Percentiles rank a stretch among this genome's conserved stretches.
Evolutionary conservation across 2,888 invertebrate genomes (phyloP).

Genomic region (Aspidapion aeneum): DNA sequence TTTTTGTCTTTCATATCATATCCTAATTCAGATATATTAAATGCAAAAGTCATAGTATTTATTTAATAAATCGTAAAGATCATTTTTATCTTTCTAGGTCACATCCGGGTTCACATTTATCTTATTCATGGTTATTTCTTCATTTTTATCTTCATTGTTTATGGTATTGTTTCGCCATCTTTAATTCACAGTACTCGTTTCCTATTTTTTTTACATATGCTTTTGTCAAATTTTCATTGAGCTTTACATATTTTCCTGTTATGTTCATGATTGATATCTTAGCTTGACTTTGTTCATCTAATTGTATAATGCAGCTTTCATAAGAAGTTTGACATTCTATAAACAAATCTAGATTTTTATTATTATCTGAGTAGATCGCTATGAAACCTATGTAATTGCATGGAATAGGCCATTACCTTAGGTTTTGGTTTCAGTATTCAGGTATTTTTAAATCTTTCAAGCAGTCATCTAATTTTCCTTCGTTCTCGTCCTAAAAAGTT

Average conservation of each 20-base stretch:
- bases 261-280: constrained; percentile 8
- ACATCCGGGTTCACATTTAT: neutral
- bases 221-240: neutral
- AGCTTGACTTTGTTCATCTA: constrained; percentile 8
- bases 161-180: neutral
- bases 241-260: neutral
- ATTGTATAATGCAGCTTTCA: neutral
- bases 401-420: constrained; percentile 1
- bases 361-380: constrained; percentile 1
- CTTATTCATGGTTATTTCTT: neutral
- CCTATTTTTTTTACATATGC: neutral
- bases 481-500: constrained; percentile 2
- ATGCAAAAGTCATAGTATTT: neutral
- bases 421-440: neutral
- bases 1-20: constrained; percentile 21
- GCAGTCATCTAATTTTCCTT: neutral
- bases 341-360: constrained; percentile 4
- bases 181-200: neutral
- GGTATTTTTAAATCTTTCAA: constrained; percentile 4
- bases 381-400: neutral
- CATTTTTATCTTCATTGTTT: neutral
- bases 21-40: neutral
- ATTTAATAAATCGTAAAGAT: neutral
- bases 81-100: neutral
- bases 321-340: neutral